Conservation (phyloP, 2,888 invertebrate species). For the Leucoptera coffeella region DNA sequence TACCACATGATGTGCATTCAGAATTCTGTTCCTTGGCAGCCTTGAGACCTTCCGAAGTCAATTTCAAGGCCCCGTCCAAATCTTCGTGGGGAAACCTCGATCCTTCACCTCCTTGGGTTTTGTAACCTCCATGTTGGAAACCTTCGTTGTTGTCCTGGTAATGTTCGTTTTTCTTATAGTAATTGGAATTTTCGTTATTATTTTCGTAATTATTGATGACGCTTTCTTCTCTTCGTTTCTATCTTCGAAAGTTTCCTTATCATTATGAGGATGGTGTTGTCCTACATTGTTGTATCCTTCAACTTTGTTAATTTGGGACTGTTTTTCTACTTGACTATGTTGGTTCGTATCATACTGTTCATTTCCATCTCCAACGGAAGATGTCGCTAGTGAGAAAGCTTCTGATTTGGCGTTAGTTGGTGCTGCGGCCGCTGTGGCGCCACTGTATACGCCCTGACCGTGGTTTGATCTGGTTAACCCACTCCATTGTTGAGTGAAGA, state of each 20-base stretch:
- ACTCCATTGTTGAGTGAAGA: slow-evolving; percentile 23
- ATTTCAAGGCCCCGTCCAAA: slow-evolving; percentile 24
- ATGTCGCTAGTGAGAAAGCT: slow-evolving; percentile 15
- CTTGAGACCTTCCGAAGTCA: slow-evolving; percentile 24
- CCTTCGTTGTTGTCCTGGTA: no score
- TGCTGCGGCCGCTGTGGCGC: slow-evolving; percentile 15
- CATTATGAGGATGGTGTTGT: no score
- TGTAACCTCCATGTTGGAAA: no score
- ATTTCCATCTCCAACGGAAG: no score
- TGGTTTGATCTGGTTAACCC: slow-evolving; percentile 15
- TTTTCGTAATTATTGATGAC: no score
- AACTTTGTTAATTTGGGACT: background rate
- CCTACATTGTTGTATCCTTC: slow-evolving; percentile 1
- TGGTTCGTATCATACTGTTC: no score
- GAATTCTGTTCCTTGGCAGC: slow-evolving; percentile 11
- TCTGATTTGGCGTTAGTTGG: slow-evolving; percentile 12
- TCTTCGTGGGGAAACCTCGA: no score
- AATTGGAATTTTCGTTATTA: no score
- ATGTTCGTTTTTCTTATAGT: no score
- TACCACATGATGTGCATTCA: slow-evolving; percentile 28
- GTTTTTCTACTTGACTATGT: slow-evolving; percentile 8
- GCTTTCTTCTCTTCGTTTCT: no score
- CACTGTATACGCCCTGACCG: slow-evolving; percentile 23
- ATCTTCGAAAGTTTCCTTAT: no score
- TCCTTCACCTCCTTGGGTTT: no score